Evolutionary conservation across 2,888 invertebrate genomes (phyloP).

Genomic region (Limenitis arthemis): DNA sequence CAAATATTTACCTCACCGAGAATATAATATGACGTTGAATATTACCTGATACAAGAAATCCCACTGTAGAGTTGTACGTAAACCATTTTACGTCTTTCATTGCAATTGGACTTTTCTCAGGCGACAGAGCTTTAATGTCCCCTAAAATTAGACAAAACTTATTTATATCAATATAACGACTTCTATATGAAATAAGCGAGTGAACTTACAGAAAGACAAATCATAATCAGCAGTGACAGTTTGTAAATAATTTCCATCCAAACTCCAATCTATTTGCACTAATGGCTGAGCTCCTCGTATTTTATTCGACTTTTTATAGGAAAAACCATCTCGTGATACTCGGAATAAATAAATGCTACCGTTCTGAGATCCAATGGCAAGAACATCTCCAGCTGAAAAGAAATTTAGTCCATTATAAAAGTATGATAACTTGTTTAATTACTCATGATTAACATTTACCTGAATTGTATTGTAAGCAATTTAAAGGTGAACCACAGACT

Average conservation of each 20-base stretch:
- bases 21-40: neutral
- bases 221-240: constrained; percentile 93
- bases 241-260: constrained; percentile 89
- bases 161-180: neutral
- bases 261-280: constrained; percentile 92
- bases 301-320: constrained; percentile 91
- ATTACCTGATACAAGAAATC: constrained; percentile 87
- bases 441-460: constrained; percentile 62
- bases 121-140: constrained; percentile 90
- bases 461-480: constrained; percentile 89
- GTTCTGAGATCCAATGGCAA: constrained; percentile 93
- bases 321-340: constrained; percentile 90
- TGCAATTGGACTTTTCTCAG: constrained; percentile 89
- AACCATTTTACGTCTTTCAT: constrained; percentile 95
- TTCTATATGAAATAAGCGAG: neutral
- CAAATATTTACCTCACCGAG: neutral
- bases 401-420: neutral
- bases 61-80: constrained; percentile 89
- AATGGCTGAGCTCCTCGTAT: constrained; percentile 89
- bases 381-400: constrained; percentile 83
- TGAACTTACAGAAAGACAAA: constrained; percentile 84
- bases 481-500: constrained; percentile 90
- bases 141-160: constrained; percentile 68
- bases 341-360: constrained; percentile 82
- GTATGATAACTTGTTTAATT: neutral